phyloP scores from a whole-genome alignment of 2,797 vertebrate species.

The Leontopithecus rosalia region DNA sequence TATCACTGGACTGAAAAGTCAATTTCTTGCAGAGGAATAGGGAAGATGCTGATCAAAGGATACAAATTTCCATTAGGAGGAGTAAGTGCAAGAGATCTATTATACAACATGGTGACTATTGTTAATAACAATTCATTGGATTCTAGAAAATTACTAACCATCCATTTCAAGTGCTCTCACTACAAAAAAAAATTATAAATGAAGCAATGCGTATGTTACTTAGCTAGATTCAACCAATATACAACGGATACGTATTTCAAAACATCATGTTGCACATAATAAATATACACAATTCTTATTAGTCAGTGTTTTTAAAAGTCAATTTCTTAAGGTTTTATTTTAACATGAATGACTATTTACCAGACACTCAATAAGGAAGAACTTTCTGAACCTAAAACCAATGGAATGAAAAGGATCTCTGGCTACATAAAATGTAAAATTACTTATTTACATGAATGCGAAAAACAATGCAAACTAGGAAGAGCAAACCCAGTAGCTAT shows the following conservation, averaged over 20 bases:
- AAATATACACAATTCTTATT: neutral
- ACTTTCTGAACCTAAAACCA: neutral
- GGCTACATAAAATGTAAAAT: neutral
- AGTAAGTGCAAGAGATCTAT: neutral
- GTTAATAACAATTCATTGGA: neutral
- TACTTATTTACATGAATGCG: neutral
- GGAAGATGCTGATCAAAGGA: neutral
- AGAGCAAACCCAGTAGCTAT: neutral
- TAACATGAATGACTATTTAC: neutral
- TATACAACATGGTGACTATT: neutral
- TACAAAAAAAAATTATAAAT: neutral
- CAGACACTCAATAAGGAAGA: neutral
- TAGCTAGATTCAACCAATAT: neutral
- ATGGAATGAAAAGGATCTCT: neutral
- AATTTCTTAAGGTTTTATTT: slow-evolving; percentile 9
- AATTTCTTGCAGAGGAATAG: neutral
- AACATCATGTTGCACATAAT: neutral
- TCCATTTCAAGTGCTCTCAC: neutral
- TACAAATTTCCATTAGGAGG: neutral
- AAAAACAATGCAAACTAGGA: neutral
- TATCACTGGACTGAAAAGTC: neutral
- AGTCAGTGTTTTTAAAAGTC: neutral
- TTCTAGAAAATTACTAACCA: neutral
- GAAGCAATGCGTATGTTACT: neutral
- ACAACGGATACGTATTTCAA: neutral